Evolutionary conservation across 2,888 invertebrate genomes (phyloP).

Genomic region (Lepidochitona cinerea): DNA sequence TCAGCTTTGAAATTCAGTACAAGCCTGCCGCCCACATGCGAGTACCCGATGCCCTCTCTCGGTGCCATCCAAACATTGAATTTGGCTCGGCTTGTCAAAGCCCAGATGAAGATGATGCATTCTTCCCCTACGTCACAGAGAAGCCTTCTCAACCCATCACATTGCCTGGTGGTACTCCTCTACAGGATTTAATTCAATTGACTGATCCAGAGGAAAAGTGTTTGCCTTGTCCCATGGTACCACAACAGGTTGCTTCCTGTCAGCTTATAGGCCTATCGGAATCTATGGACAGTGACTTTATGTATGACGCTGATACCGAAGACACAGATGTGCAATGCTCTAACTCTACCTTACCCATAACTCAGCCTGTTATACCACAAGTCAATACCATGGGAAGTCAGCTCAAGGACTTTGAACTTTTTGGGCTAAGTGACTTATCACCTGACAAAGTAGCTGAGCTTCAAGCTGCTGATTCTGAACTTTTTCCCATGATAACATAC

Average conservation of each 20-base stretch:
- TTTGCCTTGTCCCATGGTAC: background rate
- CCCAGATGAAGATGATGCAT: slow-evolving; percentile 6
- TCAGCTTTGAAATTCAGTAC: slow-evolving; percentile 1
- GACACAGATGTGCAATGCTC: too few species aligned
- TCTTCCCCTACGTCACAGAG: slow-evolving; percentile 7
- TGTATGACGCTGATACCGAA: slow-evolving; percentile 5
- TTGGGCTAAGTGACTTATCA: too few species aligned
- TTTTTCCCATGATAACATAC: slow-evolving; percentile 20
- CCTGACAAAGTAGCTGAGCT: slow-evolving; percentile 5
- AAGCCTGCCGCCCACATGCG: background rate
- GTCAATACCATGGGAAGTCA: too few species aligned
- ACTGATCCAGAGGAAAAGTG: background rate
- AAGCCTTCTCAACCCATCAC: background rate
- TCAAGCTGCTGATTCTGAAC: slow-evolving; percentile 15
- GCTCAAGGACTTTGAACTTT: too few species aligned
- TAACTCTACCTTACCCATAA: too few species aligned
- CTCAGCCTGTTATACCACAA: too few species aligned
- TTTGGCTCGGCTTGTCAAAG: background rate
- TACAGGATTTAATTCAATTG: background rate
- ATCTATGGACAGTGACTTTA: background rate
- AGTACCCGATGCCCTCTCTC: background rate
- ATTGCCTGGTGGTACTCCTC: background rate
- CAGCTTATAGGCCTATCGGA: background rate
- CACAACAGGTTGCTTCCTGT: background rate
- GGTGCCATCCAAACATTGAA: background rate